Evolutionary conservation across 2,888 invertebrate genomes (phyloP).

Genomic region (Beris chalybata): DNA sequence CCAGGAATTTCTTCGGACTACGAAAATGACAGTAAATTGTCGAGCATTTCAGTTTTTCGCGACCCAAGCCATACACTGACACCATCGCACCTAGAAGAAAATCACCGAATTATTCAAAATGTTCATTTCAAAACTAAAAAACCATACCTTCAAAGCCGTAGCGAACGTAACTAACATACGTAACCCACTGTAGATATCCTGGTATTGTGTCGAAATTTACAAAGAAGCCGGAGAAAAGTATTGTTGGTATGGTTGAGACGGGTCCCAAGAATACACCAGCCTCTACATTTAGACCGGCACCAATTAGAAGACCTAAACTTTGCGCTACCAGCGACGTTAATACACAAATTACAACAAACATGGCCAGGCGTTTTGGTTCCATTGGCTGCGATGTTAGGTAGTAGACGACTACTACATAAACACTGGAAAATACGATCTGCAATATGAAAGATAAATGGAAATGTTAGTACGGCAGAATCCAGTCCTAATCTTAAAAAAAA

Average conservation of each 20-base stretch:
- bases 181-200: slow-evolving; percentile 82
- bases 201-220: slow-evolving; percentile 91
- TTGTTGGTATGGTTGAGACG: slow-evolving; percentile 86
- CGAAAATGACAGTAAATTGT: slow-evolving; percentile 83
- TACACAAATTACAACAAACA: slow-evolving; percentile 60
- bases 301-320: slow-evolving; percentile 87
- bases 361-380: slow-evolving; percentile 71
- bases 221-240: slow-evolving; percentile 93
- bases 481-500: too few species aligned
- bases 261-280: slow-evolving; percentile 80
- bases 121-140: background rate
- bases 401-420: slow-evolving; percentile 89
- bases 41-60: slow-evolving; percentile 80
- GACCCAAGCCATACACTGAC: slow-evolving; percentile 84
- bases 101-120: slow-evolving; percentile 7
- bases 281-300: slow-evolving; percentile 88
- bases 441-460: slow-evolving; percentile 44
- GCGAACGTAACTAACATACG: slow-evolving; percentile 86
- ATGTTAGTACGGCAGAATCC: too few species aligned
- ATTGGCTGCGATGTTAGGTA: slow-evolving; percentile 95
- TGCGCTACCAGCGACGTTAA: slow-evolving; percentile 90
- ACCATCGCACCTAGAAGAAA: slow-evolving; percentile 69
- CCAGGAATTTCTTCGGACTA: slow-evolving; percentile 78
- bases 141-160: slow-evolving; percentile 82
- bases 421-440: slow-evolving; percentile 82